Evolutionary conservation across 1,140 invertebrate species (phyloP), one percentile per base, ranked within the genome.

Genomic region (Anastrepha ludens): DNA sequence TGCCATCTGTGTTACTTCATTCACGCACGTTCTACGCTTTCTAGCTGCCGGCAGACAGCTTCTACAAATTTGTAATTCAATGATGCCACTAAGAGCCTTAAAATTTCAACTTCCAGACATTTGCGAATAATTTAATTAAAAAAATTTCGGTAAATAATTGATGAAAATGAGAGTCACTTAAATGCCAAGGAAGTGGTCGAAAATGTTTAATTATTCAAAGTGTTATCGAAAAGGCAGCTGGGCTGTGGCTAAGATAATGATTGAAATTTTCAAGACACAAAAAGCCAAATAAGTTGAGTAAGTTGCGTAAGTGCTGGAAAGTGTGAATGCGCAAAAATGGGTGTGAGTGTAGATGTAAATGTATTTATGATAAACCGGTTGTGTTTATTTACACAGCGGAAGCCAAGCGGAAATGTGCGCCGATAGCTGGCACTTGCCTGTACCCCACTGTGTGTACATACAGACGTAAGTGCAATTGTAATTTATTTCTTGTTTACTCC

Each of bases 151-250:
- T 55, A 41, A 20, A 81, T 81, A 81, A 29, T 81, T 81, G n/a
- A n/a, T 55, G 74, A 8, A 50, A 81, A 81, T 55, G 74, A 8
- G 20, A 81, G 55, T 81, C 74, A 81, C 74, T 81, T 81, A 81
- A 81, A 58, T 29, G 74, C 47, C 74, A 81, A 81, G 50, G n/a
- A 81, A 81, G 47, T 55, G 74, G 74, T 47, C 44, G 20, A 81
- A 81, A 81, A 20, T 11, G 29, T 58, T 81, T n/a, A 81, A 81
- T 81, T 55, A 81, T 20, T 62, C n/a, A 17, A 17, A 1, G 44
- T n/a, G 11, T n/a, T 55, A 9, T 47, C 41, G 2, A 8, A 50
- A 17, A 74, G 20, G 17, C 44, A 3, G 8, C 0, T 50, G 17
- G 29, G n/a, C 47, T 20, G 47, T 4, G 6, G 74, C 11, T 55